These are phyloP conservation scores for Ellobius talpinus DNA, from an alignment of 2,113 vertebrate genomes.

Conservation along the genomic window DNA sequence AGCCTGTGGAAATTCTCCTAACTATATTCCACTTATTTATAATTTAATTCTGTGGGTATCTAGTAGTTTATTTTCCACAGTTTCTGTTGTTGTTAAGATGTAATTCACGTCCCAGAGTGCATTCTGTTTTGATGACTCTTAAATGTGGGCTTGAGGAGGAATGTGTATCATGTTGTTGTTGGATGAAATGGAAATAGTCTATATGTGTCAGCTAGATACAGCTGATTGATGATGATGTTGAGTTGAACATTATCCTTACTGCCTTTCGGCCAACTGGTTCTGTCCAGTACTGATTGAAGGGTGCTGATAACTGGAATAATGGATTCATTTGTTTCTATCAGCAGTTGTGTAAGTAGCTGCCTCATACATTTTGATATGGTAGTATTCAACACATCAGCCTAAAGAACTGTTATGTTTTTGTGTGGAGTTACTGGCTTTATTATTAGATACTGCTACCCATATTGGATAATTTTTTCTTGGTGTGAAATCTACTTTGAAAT, in stretches of 20 bases:
- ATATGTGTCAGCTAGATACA: not conserved
- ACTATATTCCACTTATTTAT: not conserved
- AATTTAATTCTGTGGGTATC: not conserved
- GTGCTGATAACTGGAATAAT: not conserved
- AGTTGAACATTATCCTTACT: not conserved
- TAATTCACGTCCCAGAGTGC: not conserved
- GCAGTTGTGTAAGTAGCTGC: not conserved
- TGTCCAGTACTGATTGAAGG: not conserved
- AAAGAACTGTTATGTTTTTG: not conserved
- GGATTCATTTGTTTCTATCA: not conserved
- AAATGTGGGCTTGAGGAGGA: not conserved
- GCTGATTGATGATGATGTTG: not conserved
- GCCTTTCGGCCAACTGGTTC: not conserved
- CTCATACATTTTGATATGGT: not conserved
- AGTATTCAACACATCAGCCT: not conserved
- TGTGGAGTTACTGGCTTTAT: not conserved
- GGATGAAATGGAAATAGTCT: not conserved
- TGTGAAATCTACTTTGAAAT: not conserved
- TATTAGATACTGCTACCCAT: not conserved
- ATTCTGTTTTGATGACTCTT: not conserved
- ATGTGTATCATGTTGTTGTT: not conserved
- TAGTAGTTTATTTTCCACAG: not conserved
- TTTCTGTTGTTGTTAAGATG: not conserved
- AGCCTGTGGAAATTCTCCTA: not conserved
- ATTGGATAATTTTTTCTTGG: not conserved